Evolutionary conservation across 1,140 invertebrate genomes (phyloP), one percentile per base, ranked within the genome.

Genomic region (Chymomyza costata): DNA sequence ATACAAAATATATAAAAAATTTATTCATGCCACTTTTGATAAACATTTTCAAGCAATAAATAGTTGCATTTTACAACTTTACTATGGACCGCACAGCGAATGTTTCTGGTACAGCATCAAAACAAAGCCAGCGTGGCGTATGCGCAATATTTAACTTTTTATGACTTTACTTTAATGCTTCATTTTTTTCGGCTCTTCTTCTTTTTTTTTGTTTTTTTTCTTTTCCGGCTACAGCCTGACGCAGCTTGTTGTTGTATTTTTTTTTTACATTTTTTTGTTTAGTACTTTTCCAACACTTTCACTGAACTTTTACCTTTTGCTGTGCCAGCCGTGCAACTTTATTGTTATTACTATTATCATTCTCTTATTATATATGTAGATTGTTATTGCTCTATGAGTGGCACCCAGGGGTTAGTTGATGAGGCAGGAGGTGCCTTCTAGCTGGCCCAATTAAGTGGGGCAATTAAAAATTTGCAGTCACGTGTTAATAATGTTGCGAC

Each of bases 391-490:
- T 44, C 43, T 64, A 59, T 47, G 35, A 39, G 49, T 51, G 64
- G 56, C 15, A n/a, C n/a, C n/a, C n/a, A n/a, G n/a, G n/a, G n/a
- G n/a, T 64, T 64, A 41, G 64, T 64, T 40, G 59, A 63, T 56
- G 56, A 64, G 10, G 60, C 43, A 13, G 18, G 38, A 18, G 48
- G 15, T 19, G 45, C 28, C 19, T 34, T 17, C 37, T 19, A 35
- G 19, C 19, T 15, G 19, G 10, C 44, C 59, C 65, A 66, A 63
- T 65, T 61, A 45, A 54, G 54, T 58, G 19, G 53, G 62, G 35
- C 71, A 57, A 78, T 78, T 78, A 71, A 48, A 66, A 71, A 63
- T 66, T 70, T 44, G 50, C 53, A 66, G 71, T 51, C 71, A 70
- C 71, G 57, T 70, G 66, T 63, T 70, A 59, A 64, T 64, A 76